These are phyloP conservation scores for Melanaphis sacchari DNA, from an alignment of 1,140 invertebrate species.

Conservation along the genomic window DNA sequence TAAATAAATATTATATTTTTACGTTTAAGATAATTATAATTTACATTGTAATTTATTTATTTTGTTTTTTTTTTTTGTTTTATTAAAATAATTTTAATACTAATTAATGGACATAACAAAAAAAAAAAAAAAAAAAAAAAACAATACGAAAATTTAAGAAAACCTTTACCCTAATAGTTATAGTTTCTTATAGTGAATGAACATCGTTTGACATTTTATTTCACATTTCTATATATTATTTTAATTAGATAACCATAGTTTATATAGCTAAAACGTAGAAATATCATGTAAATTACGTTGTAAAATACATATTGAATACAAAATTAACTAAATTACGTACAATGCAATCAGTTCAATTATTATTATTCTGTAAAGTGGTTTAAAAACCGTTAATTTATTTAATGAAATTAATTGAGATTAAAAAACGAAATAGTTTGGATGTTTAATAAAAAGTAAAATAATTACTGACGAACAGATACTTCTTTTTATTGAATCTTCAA, in stretches of 20 bases:
- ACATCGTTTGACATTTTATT: neutral
- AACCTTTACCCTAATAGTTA: neutral
- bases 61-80: neutral
- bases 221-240: neutral
- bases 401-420: neutral
- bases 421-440: neutral
- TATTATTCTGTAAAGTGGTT: neutral
- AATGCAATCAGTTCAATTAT: neutral
- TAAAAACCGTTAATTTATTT: neutral
- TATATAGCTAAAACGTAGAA: neutral
- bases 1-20: neutral
- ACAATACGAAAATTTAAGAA: neutral
- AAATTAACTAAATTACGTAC: too few relatives aligned
- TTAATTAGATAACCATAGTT: neutral
- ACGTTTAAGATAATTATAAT: neutral
- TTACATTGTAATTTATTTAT: neutral
- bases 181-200: neutral
- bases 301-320: neutral
- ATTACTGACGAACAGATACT: too few relatives aligned
- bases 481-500: neutral
- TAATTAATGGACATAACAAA: too few relatives aligned
- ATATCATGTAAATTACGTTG: neutral
- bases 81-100: neutral
- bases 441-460: neutral
- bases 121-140: too few relatives aligned